Evolutionary conservation across 2,797 vertebrate genomes (phyloP), one percentile per base, ranked within the genome.

Genomic region (Sebastes kiyomatsui): DNA sequence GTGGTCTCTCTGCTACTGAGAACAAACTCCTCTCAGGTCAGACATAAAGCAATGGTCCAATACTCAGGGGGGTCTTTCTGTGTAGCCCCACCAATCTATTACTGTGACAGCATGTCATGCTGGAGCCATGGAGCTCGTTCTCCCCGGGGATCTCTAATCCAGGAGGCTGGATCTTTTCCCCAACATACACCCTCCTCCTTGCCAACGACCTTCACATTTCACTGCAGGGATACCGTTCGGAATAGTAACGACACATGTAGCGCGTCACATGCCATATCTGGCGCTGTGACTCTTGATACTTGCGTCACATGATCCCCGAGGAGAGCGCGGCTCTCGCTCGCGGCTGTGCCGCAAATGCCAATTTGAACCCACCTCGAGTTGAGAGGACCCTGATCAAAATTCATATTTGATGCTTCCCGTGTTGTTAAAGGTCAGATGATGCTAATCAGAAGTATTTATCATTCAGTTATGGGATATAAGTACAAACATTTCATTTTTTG

Each of bases 71-170:
- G 75, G 64, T 81, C 77, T 62, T 88, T 85, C 65, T 64, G 22
- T 55, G 49, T 49, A 71, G 81, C 76, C 71, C 27, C 62, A 66
- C 70, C 85, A 84, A 92, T 93, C 82, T 62, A 85, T 92, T 88
- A 85, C 23, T 58, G 70, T 90, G 90, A 85, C 91, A 91, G 81
- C 67, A 65, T 82, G 87, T 88, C 83, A 89, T 83, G 74, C 76
- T 27, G 54, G 56, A 84, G 79, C 83, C 86, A 76, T 60, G 68
- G 77, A 81, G 77, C 82, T 68, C 1, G 22, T 35, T 75, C 82
- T 87, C 88, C 77, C 35, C 71, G 33, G 89, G 87, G 91, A 78
- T 60, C 85, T 91, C 77, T 92, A 90, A 94, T 92, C 84, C 90
- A 83, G 42, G 52, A 73, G 77, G 73, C 78, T 88, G 87, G 84